Base-by-base conservation (phyloP, 1,140 invertebrate species). In the Magallana gigas region DNA sequence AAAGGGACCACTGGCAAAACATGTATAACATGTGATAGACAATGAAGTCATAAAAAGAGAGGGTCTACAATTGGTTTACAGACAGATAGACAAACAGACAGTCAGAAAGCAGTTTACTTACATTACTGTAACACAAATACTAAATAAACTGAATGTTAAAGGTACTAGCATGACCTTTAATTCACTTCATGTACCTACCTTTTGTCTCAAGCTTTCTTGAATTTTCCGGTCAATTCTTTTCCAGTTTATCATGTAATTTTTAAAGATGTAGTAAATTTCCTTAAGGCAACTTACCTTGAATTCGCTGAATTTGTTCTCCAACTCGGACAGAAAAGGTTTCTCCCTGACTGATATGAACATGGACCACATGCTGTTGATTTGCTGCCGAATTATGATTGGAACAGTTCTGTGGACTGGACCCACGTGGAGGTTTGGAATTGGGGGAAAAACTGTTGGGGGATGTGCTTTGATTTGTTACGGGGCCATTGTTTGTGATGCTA, bases 321-420 rank as follows among this genome's bases (percentile, higher is more conserved):
- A 96, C 96, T 91, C 96, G 95, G 90, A 97, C 96, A 81, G 96
- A 96, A 91, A 97, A 96, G 3, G 96, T 96, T 91, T 97, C 96
- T 4, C 96, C 96, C 2, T 96, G 96, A 94, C 96, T 96, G 82
- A 97, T 96, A 92, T 97, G 96, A 90, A 97, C 96, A 92, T 96
- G 95, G 81, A 97, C 96, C 84, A 97, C 95, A 92, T 96, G 96
- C 86, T 92, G 92, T 12, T 91, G 90, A 76, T 89, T 90, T 59
- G 90, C 89, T 14, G 89, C 88, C 0, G 88, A 88, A 64, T 76
- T 83, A 64, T 59, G 62, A 68, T 87, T 85, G 60, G 56, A 71
- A 29, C 81, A 18, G 64, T 87, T 87, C 29, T 89, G 88, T 18
- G 86, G 88, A 76, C 88, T 89, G 56, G 83, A 57, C 58, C 84